These are phyloP conservation scores for Thereuonema tuberculata DNA, from an alignment of 1,140 invertebrate species.

Conservation along the genomic window DNA sequence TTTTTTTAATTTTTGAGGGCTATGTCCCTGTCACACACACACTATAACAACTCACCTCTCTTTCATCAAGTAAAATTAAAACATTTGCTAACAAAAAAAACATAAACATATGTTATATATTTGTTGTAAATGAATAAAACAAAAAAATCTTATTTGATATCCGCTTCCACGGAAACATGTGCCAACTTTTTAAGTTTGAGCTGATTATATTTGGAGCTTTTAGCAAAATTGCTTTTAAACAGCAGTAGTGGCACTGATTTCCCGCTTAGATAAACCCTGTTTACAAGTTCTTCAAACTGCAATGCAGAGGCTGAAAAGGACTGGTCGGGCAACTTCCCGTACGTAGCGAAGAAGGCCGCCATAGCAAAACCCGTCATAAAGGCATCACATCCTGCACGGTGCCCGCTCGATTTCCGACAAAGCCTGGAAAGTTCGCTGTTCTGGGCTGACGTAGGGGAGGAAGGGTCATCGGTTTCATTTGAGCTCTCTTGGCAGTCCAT, in stretches of 20 bases:
- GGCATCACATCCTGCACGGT: constrained; percentile 36
- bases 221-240: constrained; percentile 28
- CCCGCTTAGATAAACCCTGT: constrained; percentile 30
- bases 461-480: neutral
- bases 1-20: too few relatives aligned
- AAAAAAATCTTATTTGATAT: too few relatives aligned
- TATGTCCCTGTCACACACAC: too few relatives aligned
- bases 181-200: too few relatives aligned
- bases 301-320: constrained; percentile 17
- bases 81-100: too few relatives aligned
- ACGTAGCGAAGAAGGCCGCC: constrained; percentile 23
- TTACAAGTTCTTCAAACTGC: constrained; percentile 15
- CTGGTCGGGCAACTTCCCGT: constrained; percentile 11
- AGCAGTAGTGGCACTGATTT: constrained; percentile 31
- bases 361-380: constrained; percentile 38
- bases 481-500: neutral
- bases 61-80: too few relatives aligned
- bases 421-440: neutral
- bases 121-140: too few relatives aligned
- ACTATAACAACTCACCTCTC: too few relatives aligned
- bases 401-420: constrained; percentile 17
- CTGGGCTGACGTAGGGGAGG: neutral
- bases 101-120: too few relatives aligned
- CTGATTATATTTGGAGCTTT: constrained; percentile 25
- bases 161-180: too few relatives aligned